These are phyloP conservation scores for Erethizon dorsatum DNA, from an alignment of 2,797 vertebrate genomes.

Conservation along the genomic window DNA sequence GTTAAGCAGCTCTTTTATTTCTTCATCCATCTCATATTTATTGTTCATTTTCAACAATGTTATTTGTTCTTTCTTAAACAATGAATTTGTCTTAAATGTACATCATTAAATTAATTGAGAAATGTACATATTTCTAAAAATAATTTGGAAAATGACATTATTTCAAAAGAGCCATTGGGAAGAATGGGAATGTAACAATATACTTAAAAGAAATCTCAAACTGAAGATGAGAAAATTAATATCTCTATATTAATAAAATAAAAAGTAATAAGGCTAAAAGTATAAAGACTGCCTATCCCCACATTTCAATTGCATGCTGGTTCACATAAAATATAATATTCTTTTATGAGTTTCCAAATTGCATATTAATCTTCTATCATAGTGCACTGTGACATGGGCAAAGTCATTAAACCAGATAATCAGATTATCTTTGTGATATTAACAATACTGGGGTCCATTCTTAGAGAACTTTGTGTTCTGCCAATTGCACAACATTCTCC, in stretches of 20 bases:
- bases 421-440: too few species aligned
- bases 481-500: too few species aligned
- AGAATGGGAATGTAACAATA: neutral
- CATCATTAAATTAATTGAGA: conserved; percentile 35
- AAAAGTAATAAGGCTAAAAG: neutral
- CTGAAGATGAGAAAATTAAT: conserved; percentile 58
- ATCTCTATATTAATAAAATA: conserved; percentile 49
- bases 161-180: neutral
- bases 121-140: too few species aligned
- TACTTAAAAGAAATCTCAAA: neutral
- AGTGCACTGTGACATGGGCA: neutral
- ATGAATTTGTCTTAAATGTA: neutral
- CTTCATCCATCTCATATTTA: conserved; percentile 26
- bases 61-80: conserved; percentile 29
- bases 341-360: neutral
- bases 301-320: neutral
- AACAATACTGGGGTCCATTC: too few species aligned
- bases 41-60: conserved; percentile 30
- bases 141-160: neutral
- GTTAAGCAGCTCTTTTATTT: neutral
- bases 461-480: too few species aligned
- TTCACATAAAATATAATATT: neutral
- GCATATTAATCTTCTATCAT: neutral
- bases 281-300: neutral
- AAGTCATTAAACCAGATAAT: neutral